phyloP scores from a whole-genome alignment of 1,140 invertebrate species.

The Daktulosphaira vitifoliae region DNA sequence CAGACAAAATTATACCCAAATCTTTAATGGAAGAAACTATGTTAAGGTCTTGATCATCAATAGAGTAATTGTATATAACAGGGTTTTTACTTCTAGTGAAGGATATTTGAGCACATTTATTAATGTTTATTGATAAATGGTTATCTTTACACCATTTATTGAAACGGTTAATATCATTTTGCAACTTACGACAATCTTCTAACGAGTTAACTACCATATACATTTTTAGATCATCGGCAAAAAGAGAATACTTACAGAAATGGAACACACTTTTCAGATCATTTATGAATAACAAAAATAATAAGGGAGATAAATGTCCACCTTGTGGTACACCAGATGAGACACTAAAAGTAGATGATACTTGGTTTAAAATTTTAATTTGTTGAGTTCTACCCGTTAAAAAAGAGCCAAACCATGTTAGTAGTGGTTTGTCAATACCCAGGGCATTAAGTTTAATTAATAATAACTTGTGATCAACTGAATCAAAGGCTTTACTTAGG shows the following conservation, averaged over 20 bases:
- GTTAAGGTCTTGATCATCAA: too few species aligned
- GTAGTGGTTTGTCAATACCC: not conserved
- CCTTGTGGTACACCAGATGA: not conserved
- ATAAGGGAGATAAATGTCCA: not conserved
- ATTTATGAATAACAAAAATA: not conserved
- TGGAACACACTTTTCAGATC: not conserved
- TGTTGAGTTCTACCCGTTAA: too few species aligned
- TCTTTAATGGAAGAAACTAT: too few species aligned
- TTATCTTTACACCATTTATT: not conserved
- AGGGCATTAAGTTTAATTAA: not conserved
- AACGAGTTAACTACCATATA: not conserved
- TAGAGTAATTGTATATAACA: too few species aligned
- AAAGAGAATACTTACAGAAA: not conserved
- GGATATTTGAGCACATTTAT: not conserved
- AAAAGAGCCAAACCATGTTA: too few species aligned
- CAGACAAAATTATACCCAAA: too few species aligned
- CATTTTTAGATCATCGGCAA: not conserved
- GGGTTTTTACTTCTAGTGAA: too few species aligned
- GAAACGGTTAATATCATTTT: not conserved
- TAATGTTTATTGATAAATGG: not conserved
- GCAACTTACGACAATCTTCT: not conserved
- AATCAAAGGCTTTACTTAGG: not conserved
- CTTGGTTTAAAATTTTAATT: too few species aligned
- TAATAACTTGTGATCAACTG: not conserved
- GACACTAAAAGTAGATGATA: not conserved